Conservation (phyloP, 2,113 vertebrate genomes). For the Laticauda laticaudata region DNA sequence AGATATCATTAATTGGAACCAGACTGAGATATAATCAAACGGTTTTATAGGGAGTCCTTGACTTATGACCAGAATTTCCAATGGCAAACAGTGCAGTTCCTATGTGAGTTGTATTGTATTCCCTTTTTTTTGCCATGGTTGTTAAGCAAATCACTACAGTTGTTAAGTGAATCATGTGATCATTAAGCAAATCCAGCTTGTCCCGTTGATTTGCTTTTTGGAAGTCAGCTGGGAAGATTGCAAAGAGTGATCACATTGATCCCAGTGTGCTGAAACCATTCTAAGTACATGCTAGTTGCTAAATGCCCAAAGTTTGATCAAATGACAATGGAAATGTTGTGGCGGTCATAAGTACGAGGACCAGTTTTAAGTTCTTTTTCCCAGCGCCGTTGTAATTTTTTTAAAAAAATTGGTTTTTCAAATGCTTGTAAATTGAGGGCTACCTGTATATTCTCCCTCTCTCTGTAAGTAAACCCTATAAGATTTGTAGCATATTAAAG, state of each 20-base stretch:
- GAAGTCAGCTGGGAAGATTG: not conserved
- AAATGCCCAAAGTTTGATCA: not conserved
- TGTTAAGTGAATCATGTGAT: not conserved
- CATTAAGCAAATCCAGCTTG: not conserved
- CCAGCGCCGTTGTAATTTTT: not conserved
- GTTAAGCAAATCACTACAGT: not conserved
- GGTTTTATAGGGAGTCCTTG: not conserved
- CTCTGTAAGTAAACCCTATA: not conserved
- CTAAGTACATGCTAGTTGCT: not conserved
- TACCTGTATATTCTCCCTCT: not conserved
- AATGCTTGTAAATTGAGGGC: not conserved
- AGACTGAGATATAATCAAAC: not conserved
- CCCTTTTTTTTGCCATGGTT: not conserved
- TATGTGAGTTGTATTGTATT: not conserved
- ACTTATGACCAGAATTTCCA: not conserved
- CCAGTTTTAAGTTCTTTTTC: not conserved
- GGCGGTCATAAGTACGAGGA: not conserved
- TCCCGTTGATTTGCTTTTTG: not conserved
- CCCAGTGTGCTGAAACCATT: not conserved
- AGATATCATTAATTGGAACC: not conserved
- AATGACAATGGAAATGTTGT: not conserved
- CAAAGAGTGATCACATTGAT: not conserved
- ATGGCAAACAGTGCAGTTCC: not conserved
- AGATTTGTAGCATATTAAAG: not conserved
- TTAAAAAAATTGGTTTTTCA: not conserved